Evolutionary conservation across 2,113 vertebrate species (phyloP), one percentile per base, ranked within the genome.

Genomic region (Solea senegalensis): DNA sequence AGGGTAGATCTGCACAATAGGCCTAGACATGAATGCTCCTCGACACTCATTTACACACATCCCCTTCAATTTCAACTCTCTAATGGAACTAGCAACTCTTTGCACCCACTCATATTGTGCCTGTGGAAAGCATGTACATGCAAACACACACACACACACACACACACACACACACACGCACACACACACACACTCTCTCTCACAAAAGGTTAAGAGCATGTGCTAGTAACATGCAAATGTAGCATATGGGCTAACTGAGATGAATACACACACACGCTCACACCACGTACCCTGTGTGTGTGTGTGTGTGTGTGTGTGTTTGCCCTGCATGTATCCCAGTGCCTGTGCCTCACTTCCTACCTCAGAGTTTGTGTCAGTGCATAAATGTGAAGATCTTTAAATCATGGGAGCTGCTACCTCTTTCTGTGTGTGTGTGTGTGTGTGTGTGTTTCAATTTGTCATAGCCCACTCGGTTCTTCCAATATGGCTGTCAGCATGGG

Each of bases 51-150:
- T 89, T 89, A 86, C 81, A 87, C 87, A 92, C 88, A 89, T 88
- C 88, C 84, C 80, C 86, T 88, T 90, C 91, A 89, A 91, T 92
- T 89, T 90, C 85, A 84, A 89, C 78, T 88, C 89, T 85, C 85
- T 90, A 92, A 92, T 91, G 83, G 80, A 84, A 86, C 67, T 79
- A 84, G 82, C 69, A 69, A 80, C 76, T 85, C 74, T 78, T 65
- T 0, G 63, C 79, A 78, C 79, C 78, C 84, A 84, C 85, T 85
- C 82, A 34, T 74, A 67, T 66, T 72, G 72, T 49, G 73, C 85
- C 86, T 83, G 85, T 77, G 81, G 54, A 57, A 55, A 51, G 51
- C 14, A 26, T 7, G 10, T 27, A 48, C 57, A 7, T 44, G 13
- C 39, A 8, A 65, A 43, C 10, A 50, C 50, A 44, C n/a, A 34